Percentiles rank a stretch among this genome's conserved stretches.
Evolutionary conservation across 2,113 vertebrate genomes (phyloP).

Genomic region (Nothobranchius kuhntae): DNA sequence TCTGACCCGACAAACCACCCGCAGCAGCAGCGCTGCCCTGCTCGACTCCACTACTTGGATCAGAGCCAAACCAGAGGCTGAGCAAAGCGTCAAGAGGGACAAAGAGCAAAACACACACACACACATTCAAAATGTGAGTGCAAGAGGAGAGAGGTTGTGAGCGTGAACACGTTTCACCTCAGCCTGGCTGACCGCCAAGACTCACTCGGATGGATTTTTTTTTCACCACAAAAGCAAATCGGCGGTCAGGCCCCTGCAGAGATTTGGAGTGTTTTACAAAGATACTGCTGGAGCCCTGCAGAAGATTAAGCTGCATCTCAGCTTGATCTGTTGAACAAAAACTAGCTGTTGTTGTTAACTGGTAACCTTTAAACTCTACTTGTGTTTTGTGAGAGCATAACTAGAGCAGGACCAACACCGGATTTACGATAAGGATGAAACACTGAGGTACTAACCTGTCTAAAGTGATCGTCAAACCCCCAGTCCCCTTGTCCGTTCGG

Average conservation of each 20-base stretch:
- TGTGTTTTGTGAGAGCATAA: neutral
- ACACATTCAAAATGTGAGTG: constrained; percentile 36
- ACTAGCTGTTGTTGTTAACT: too few relatives aligned
- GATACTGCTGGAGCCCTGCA: constrained; percentile 41
- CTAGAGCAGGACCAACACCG: constrained; percentile 4
- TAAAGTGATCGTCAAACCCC: constrained; percentile 88
- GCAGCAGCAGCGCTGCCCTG: constrained; percentile 51
- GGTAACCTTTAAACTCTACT: too few relatives aligned
- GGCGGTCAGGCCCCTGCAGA: constrained; percentile 51
- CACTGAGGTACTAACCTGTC: constrained; percentile 85
- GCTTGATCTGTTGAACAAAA: too few relatives aligned
- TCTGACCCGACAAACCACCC: constrained; percentile 69
- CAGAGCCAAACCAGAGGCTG: constrained; percentile 70
- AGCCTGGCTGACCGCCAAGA: constrained; percentile 70
- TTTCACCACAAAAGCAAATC: constrained; percentile 65
- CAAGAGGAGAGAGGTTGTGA: constrained; percentile 35
- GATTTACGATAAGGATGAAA: neutral
- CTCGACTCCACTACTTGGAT: constrained; percentile 65
- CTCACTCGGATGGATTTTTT: constrained; percentile 67
- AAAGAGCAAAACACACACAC: constrained; percentile 32
- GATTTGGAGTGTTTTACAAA: constrained; percentile 50
- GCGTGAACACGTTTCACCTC: constrained; percentile 48
- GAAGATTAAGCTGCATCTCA: constrained; percentile 55
- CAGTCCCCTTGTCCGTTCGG: constrained; percentile 82
- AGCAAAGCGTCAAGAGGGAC: constrained; percentile 55